phyloP scores from a whole-genome alignment of 2,888 invertebrate genomes.

The Lucinisca nassula region DNA sequence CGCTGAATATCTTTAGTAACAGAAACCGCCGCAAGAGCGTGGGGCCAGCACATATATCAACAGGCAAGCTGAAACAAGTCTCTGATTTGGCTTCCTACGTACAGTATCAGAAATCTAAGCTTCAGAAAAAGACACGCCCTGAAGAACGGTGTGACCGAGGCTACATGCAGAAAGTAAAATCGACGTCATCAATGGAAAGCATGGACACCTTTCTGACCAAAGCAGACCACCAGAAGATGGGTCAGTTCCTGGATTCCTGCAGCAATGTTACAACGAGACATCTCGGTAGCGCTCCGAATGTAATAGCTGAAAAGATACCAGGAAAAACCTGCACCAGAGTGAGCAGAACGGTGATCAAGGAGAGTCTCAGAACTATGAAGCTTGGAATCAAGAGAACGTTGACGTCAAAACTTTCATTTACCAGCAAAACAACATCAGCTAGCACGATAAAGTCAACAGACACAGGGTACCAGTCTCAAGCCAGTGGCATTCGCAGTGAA shows the following conservation, averaged over 20 bases:
- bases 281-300: neutral
- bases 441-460: constrained; percentile 27
- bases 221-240: constrained; percentile 51
- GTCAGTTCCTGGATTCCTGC: constrained; percentile 44
- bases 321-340: neutral
- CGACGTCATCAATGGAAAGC: constrained; percentile 42
- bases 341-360: neutral
- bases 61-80: constrained; percentile 46
- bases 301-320: neutral
- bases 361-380: constrained; percentile 40
- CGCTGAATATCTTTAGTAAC: constrained; percentile 24
- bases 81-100: constrained; percentile 56
- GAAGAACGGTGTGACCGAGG: constrained; percentile 4
- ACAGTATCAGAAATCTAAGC: constrained; percentile 45
- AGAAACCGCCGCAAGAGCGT: neutral
- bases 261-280: constrained; percentile 31
- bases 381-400: constrained; percentile 47
- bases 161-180: constrained; percentile 27
- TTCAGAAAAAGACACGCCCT: constrained; percentile 18
- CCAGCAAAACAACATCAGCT: constrained; percentile 25
- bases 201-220: constrained; percentile 53
- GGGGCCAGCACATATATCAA: neutral
- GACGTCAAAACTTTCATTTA: neutral
- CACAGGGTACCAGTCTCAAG: constrained; percentile 39
- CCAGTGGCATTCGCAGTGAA: neutral